phyloP scores from a whole-genome alignment of 2,888 invertebrate species.

The Plebejus argus region DNA sequence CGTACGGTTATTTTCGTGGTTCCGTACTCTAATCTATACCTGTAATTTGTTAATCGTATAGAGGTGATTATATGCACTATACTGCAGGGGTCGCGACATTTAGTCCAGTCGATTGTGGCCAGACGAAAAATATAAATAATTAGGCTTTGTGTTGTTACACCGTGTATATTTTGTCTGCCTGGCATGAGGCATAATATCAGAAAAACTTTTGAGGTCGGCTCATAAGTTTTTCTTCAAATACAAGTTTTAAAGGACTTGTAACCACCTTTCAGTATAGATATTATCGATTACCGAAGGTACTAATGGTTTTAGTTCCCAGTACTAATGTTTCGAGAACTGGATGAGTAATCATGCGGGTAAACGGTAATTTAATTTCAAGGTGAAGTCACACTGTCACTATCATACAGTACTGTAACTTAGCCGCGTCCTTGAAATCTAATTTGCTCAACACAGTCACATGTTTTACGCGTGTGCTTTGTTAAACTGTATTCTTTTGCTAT shows the following conservation, averaged over 20 bases:
- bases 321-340: slow-evolving; percentile 15
- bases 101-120: too few species aligned
- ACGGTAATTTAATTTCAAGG: slow-evolving; percentile 13
- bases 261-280: not conserved
- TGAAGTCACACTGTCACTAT: not conserved
- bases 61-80: too few species aligned
- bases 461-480: too few species aligned
- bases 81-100: too few species aligned
- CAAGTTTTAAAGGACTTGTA: not conserved
- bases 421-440: not conserved
- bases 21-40: not conserved
- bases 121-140: too few species aligned
- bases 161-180: too few species aligned
- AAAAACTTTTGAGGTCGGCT: too few species aligned
- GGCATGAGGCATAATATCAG: too few species aligned
- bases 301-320: not conserved
- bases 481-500: too few species aligned
- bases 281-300: slow-evolving; percentile 7
- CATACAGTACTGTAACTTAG: not conserved
- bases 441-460: too few species aligned
- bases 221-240: not conserved
- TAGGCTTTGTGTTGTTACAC: too few species aligned
- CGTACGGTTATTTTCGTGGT: not conserved
- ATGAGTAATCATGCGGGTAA: slow-evolving; percentile 30
- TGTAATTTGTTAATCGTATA: too few species aligned